These are phyloP conservation scores for Parasteatoda tepidariorum DNA, from an alignment of 1,140 invertebrate species.

Conservation along the genomic window DNA sequence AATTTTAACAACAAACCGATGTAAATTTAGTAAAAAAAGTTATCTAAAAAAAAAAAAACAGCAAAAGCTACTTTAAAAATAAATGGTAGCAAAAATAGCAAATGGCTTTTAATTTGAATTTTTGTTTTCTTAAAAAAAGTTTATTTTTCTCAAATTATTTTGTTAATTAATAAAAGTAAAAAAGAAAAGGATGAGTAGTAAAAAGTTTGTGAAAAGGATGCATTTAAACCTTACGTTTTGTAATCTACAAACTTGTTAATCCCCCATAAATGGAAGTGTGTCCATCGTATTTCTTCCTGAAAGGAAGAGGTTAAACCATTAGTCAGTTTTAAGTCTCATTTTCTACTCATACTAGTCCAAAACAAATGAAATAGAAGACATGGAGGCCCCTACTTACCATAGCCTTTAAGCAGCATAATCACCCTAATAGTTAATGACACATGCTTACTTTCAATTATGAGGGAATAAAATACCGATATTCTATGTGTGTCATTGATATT, in stretches of 20 bases:
- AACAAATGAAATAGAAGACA: slow-evolving; percentile 59
- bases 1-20: neutral
- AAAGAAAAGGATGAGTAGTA: slow-evolving; percentile 13
- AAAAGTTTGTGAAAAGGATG: slow-evolving; percentile 50
- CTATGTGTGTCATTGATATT: too few species aligned
- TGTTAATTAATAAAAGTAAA: neutral
- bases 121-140: too few species aligned
- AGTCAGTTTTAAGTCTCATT: slow-evolving; percentile 45
- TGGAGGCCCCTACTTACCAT: slow-evolving; percentile 55
- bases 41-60: slow-evolving; percentile 21
- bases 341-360: slow-evolving; percentile 57
- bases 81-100: slow-evolving; percentile 48
- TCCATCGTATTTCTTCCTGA: slow-evolving; percentile 60
- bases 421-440: too few species aligned
- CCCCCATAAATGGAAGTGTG: slow-evolving; percentile 54
- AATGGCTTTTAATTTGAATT: slow-evolving; percentile 43
- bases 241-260: slow-evolving; percentile 59
- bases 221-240: slow-evolving; percentile 60
- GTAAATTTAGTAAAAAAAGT: neutral
- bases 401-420: slow-evolving; percentile 1
- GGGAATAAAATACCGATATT: too few species aligned
- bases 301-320: slow-evolving; percentile 61
- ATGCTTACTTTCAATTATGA: too few species aligned
- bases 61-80: slow-evolving; percentile 34
- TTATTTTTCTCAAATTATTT: too few species aligned